Conservation (phyloP, 1,140 invertebrate genomes). For the Conus ventricosus region DNA sequence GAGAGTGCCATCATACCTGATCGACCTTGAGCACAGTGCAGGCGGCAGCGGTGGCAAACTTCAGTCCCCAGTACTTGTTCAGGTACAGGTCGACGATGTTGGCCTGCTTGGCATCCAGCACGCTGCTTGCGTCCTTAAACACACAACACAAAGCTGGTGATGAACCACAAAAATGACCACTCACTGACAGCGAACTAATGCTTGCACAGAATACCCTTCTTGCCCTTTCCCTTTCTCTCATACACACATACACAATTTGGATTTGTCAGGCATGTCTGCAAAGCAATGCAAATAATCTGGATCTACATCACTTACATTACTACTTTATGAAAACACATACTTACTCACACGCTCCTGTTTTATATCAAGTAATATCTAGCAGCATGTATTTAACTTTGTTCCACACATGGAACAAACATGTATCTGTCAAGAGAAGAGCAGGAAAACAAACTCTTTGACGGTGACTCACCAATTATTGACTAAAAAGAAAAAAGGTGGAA, state of each 20-base stretch:
- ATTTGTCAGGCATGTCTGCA: too few species aligned
- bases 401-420: too few species aligned
- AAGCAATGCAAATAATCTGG: too few species aligned
- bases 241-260: neutral
- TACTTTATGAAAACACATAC: too few species aligned
- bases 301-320: neutral
- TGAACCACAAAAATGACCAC: too few species aligned
- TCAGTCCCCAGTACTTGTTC: slow-evolving; percentile 94
- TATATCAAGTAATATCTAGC: too few species aligned
- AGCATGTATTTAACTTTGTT: too few species aligned
- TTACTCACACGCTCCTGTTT: too few species aligned
- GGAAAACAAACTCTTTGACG: too few species aligned
- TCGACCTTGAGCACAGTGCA: slow-evolving; percentile 97
- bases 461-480: too few species aligned
- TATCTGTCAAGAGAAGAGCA: too few species aligned
- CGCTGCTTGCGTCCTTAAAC: slow-evolving; percentile 75
- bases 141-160: neutral
- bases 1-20: slow-evolving; percentile 71
- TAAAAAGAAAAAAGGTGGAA: too few species aligned
- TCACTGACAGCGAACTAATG: neutral
- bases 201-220: neutral
- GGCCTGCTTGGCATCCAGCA: slow-evolving; percentile 85
- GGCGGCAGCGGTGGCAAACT: slow-evolving; percentile 95
- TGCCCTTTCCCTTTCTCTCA: neutral
- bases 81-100: slow-evolving; percentile 81